Base-by-base conservation (phyloP, 2,797 vertebrate species). In the Rhadinocentrus ornatus region DNA sequence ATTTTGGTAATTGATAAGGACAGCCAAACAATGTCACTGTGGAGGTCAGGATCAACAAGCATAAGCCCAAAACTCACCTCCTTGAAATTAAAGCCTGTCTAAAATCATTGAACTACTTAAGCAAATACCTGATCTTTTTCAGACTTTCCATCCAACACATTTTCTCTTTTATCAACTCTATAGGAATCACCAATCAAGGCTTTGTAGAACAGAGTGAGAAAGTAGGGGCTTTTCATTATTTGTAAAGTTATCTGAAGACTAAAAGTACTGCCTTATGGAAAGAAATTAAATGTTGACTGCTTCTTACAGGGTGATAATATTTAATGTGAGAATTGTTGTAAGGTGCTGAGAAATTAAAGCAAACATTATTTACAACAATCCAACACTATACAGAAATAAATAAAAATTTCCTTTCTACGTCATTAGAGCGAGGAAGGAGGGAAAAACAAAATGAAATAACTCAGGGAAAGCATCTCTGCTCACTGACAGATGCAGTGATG, bases 401-500 rank as follows among this genome's bases (percentile, higher is more conserved):
- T 32, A 44, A 60, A 29, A 26, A 34, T 52, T 82, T 78, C 22
- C 15, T 66, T 62, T 78, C 37, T 20, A 31, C 70, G 53, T 77
- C 34, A 61, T 60, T 74, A 80, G 22, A 80, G 27, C 66, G 34
- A 55, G 27, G 24, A 31, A 54, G 67, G 22, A 27, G 63, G 63
- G 50, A 73, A 67, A 69, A 73, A 39, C 64, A 64, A 68, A 75
- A 9, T 75, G 69, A 48, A 82, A 50, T 11, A 71, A 58, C 16
- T 48, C 44, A 62, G 22, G 4, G 3, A 70, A 74, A 56, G 73
- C 41, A 6, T 72, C 58, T 58, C 13, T 46, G 56, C n/a, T 53
- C 60, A 74, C 35, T 82, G 76, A 89, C 73, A 75, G 80, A 87
- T 82, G 84, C 78, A 78, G 65, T 44, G 81, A 77, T 67, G 83